phyloP scores from a whole-genome alignment of 2,888 invertebrate species.

The Merodon equestris region DNA sequence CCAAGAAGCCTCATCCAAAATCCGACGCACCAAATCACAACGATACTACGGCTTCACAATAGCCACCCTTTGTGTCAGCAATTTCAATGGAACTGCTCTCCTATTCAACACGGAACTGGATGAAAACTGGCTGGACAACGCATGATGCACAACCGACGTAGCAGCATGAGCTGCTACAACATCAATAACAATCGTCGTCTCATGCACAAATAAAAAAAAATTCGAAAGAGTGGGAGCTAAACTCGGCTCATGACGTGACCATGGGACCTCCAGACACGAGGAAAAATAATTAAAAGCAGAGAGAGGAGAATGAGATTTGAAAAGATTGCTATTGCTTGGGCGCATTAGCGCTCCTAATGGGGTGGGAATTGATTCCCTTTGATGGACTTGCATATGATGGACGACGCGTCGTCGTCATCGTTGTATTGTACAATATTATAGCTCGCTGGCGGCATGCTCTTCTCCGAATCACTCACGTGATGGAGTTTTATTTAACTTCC shows the following conservation, averaged over 20 bases:
- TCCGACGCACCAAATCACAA: conserved; percentile 26
- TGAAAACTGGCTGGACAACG: conserved; percentile 39
- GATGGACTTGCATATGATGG: conserved; percentile 46
- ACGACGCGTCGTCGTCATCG: conserved; percentile 11
- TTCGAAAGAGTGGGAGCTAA: too few relatives aligned
- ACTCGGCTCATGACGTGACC: conserved; percentile 17
- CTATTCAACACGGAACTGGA: conserved; percentile 44
- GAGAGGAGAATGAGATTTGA: conserved; percentile 24
- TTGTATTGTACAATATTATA: background rate
- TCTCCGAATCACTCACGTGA: conserved; percentile 19
- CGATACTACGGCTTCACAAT: conserved; percentile 45
- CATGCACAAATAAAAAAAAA: too few relatives aligned
- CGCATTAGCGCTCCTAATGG: conserved; percentile 62
- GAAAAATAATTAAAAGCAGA: conserved; percentile 48
- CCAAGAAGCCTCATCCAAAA: conserved; percentile 36
- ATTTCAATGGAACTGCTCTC: conserved; percentile 49
- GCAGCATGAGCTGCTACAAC: too few relatives aligned
- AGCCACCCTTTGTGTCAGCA: conserved; percentile 52
- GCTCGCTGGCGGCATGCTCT: background rate
- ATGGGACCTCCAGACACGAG: conserved; percentile 5
- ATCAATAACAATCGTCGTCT: too few relatives aligned
- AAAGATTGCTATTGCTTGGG: conserved; percentile 29
- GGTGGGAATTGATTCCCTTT: conserved; percentile 66
- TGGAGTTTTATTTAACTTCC: conserved; percentile 22
- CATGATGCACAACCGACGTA: background rate